Percentiles rank a stretch among this genome's conserved stretches.
Evolutionary conservation across 2,888 invertebrate species (phyloP).

Genomic region (Loripinus fragilis): DNA sequence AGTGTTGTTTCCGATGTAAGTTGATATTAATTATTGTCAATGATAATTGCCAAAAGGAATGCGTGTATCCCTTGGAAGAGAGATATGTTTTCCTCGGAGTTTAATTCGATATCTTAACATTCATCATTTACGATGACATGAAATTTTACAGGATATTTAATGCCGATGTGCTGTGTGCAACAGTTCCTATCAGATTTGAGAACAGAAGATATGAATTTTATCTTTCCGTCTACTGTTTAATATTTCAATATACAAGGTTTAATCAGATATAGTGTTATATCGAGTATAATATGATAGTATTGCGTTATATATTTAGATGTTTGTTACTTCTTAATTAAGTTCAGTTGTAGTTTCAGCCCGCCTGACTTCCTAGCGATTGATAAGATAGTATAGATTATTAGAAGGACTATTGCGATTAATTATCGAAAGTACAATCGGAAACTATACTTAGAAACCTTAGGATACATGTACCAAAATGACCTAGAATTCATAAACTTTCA

Average conservation of each 20-base stretch:
- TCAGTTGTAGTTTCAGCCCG: not conserved
- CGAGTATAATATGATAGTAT: slow-evolving; percentile 11
- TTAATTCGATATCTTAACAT: slow-evolving; percentile 11
- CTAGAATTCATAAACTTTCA: too few species aligned
- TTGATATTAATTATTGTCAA: slow-evolving; percentile 38
- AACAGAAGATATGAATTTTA: not conserved
- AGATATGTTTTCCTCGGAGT: not conserved
- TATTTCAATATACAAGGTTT: not conserved
- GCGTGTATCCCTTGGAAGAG: not conserved
- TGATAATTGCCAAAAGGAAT: slow-evolving; percentile 38
- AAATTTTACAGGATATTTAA: slow-evolving; percentile 11
- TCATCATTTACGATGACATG: slow-evolving; percentile 11
- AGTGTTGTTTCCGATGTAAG: slow-evolving; percentile 42
- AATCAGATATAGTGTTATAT: not conserved
- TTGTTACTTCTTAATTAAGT: not conserved
- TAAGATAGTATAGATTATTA: too few species aligned
- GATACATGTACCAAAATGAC: too few species aligned
- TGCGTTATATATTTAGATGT: not conserved
- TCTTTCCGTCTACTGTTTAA: slow-evolving; percentile 1
- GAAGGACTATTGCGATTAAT: too few species aligned
- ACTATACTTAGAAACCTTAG: too few species aligned
- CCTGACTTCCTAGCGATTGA: too few species aligned
- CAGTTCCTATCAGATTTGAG: not conserved
- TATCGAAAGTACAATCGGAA: too few species aligned
- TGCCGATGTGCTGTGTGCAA: not conserved